A percentile compares a stretch with the other conserved stretches of the same genome.
Conservation (phyloP, 2,888 invertebrate species). For the Agelastica alni region DNA sequence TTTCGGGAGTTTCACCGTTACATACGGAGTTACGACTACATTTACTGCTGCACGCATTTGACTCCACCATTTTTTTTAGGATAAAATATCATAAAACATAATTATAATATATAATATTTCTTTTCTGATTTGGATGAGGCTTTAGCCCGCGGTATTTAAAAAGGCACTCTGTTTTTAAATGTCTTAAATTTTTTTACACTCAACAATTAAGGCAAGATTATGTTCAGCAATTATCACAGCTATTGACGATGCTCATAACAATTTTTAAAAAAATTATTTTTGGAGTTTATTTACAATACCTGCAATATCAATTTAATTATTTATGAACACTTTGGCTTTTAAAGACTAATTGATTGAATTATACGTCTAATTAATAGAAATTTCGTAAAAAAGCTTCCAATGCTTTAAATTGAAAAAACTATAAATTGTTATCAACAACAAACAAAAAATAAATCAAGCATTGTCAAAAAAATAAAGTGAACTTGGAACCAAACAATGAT, state of each 20-base stretch:
- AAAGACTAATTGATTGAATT: no score
- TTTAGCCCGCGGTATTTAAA: constrained; percentile 31
- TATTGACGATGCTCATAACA: constrained; percentile 48
- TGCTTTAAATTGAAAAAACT: no score
- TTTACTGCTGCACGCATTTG: constrained; percentile 52
- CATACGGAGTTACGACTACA: constrained; percentile 48
- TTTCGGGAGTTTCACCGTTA: constrained; percentile 54
- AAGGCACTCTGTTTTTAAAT: constrained; percentile 50
- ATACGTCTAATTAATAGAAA: no score
- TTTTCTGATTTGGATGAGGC: constrained; percentile 21
- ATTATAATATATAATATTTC: constrained; percentile 37
- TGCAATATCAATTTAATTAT: no score
- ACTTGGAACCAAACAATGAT: no score
- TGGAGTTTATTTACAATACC: constrained; percentile 13
- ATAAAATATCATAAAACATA: constrained; percentile 42
- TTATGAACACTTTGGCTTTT: no score
- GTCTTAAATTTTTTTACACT: constrained; percentile 39
- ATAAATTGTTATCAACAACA: no score
- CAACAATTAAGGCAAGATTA: constrained; percentile 50
- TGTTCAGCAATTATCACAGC: constrained; percentile 53
- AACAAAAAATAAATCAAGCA: no score
- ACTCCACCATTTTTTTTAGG: constrained; percentile 54
- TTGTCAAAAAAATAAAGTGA: no score
- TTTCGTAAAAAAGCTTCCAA: no score
- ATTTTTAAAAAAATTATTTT: constrained; percentile 19